phyloP scores from a whole-genome alignment of 2,113 vertebrate genomes.

The Dicaeum eximium region DNA sequence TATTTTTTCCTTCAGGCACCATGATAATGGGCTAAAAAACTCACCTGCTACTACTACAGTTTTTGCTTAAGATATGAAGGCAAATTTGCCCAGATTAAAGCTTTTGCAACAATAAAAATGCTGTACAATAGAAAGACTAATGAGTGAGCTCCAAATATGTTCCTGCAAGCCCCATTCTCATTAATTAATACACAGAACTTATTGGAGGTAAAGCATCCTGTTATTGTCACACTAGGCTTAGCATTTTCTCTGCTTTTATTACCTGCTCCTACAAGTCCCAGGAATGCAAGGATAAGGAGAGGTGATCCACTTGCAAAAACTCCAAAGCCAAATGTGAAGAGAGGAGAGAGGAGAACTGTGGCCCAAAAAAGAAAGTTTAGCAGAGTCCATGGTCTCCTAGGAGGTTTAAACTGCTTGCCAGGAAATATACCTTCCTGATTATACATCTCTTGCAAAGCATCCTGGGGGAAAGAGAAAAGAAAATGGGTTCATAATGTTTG shows the following conservation, averaged over 20 bases:
- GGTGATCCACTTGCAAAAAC: constrained; percentile 94
- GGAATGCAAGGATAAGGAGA: constrained; percentile 90
- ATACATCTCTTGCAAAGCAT: constrained; percentile 93
- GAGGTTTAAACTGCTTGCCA: constrained; percentile 81
- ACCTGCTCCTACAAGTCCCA: constrained; percentile 93
- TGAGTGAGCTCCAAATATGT: neutral
- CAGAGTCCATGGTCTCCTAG: constrained; percentile 87
- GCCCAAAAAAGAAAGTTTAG: constrained; percentile 97
- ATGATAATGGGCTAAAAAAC: neutral
- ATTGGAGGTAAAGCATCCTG: neutral
- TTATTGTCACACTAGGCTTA: neutral
- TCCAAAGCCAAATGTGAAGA: constrained; percentile 90
- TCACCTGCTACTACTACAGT: neutral
- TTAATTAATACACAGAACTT: neutral
- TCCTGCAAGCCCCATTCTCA: neutral
- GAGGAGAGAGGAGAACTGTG: constrained; percentile 90
- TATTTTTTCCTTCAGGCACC: neutral
- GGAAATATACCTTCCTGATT: constrained; percentile 87
- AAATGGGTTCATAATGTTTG: neutral
- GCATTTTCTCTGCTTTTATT: neutral
- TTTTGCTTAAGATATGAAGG: neutral
- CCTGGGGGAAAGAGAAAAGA: constrained; percentile 68
- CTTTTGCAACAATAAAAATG: neutral
- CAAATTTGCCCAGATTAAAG: neutral
- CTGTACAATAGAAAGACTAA: neutral